phyloP scores from a whole-genome alignment of 2,113 vertebrate species.

The Cyprinodon tularosa region DNA sequence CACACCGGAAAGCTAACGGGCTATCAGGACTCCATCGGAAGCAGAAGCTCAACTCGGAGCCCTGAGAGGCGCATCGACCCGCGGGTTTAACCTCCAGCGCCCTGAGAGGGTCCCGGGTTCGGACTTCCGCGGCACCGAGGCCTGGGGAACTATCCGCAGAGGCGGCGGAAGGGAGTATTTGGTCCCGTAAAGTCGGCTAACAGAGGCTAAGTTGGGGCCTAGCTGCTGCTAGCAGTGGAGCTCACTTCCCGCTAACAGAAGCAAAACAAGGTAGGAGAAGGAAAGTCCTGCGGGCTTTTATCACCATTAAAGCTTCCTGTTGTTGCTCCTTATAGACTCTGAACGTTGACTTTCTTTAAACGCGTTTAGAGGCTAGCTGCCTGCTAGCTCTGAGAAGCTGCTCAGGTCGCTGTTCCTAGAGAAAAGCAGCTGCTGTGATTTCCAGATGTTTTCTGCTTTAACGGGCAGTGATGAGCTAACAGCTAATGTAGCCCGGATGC shows the following conservation, averaged over 20 bases:
- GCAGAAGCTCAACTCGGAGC: conserved; percentile 20
- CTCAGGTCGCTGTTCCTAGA: too few species aligned
- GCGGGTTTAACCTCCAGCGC: neutral
- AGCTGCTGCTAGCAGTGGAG: conserved; percentile 46
- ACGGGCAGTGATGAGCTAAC: conserved; percentile 6
- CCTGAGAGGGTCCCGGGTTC: neutral
- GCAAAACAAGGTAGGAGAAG: conserved; percentile 67
- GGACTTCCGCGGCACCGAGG: neutral
- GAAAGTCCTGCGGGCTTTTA: neutral
- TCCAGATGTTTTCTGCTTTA: too few species aligned
- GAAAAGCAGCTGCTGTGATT: too few species aligned
- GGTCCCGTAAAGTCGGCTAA: conserved; percentile 50
- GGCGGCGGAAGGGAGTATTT: conserved; percentile 14
- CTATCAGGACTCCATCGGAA: conserved; percentile 22
- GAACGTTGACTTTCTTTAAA: neutral
- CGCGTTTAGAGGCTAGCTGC: conserved; percentile 2
- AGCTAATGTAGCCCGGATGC: conserved; percentile 8
- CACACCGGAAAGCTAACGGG: conserved; percentile 68
- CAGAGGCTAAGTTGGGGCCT: conserved; percentile 46
- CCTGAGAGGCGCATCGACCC: neutral
- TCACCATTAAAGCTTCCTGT: neutral
- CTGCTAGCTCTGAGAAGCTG: conserved; percentile 25
- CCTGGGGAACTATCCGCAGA: conserved; percentile 10
- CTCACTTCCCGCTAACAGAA: conserved; percentile 49
- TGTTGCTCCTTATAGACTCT: neutral